Evolutionary conservation across 2,888 invertebrate species (phyloP).

Genomic region (Macaria notata): DNA sequence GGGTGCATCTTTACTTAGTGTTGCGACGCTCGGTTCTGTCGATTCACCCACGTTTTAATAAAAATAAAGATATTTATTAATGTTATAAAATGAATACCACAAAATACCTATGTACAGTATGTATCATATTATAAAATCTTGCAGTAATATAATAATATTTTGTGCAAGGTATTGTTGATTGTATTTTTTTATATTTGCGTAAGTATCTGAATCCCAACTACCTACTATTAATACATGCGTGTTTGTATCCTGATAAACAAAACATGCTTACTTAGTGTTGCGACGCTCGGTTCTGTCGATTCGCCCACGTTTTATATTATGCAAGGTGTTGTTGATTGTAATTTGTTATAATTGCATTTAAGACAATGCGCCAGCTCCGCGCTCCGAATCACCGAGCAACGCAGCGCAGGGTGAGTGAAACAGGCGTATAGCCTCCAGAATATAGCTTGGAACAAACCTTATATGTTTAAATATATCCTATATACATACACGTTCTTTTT

Average conservation of each 20-base stretch:
- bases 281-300: conserved; percentile 17
- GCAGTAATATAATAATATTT: too few species aligned
- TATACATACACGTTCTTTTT: too few species aligned
- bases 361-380: conserved; percentile 23
- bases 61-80: too few species aligned
- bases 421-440: conserved; percentile 17
- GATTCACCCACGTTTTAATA: neutral
- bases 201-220: too few species aligned
- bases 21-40: conserved; percentile 21
- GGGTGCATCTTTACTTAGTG: conserved; percentile 23
- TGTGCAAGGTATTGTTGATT: conserved; percentile 9
- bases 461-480: too few species aligned
- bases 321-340: conserved; percentile 12
- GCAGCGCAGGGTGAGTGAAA: conserved; percentile 26
- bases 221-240: too few species aligned
- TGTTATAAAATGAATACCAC: too few species aligned
- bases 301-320: neutral
- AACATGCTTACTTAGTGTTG: conserved; percentile 23
- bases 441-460: conserved; percentile 5
- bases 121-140: too few species aligned
- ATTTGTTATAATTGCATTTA: conserved; percentile 24
- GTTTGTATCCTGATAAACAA: neutral
- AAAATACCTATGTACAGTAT: too few species aligned
- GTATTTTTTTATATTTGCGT: too few species aligned
- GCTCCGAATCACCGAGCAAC: conserved; percentile 20